Conservation (phyloP, 2,888 invertebrate genomes). For the Erpobdella octoculata region DNA sequence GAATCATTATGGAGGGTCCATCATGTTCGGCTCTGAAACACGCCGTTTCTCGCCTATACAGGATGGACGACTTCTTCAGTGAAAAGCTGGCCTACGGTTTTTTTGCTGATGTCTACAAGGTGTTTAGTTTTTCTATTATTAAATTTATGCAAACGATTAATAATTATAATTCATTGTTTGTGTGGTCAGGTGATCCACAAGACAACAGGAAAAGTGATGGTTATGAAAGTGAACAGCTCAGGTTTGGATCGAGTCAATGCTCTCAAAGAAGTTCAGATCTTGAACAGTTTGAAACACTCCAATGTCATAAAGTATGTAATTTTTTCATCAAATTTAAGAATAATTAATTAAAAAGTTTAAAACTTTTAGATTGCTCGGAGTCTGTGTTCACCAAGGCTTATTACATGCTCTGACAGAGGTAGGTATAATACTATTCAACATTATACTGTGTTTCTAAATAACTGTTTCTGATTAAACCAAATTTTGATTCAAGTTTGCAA, state of each 20-base stretch:
- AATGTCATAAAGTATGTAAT: constrained; percentile 75
- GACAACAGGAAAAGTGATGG: constrained; percentile 53
- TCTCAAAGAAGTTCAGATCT: constrained; percentile 64
- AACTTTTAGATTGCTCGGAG: constrained; percentile 75
- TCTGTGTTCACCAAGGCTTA: constrained; percentile 90
- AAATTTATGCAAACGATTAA: background rate
- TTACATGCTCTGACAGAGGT: constrained; percentile 84
- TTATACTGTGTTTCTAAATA: background rate
- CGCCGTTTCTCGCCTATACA: constrained; percentile 81
- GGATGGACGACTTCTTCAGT: constrained; percentile 83
- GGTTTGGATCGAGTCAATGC: constrained; percentile 51
- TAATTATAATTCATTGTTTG: background rate
- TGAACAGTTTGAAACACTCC: constrained; percentile 87
- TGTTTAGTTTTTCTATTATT: background rate
- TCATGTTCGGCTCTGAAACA: constrained; percentile 83
- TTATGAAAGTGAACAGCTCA: constrained; percentile 55
- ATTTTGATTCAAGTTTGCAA: constrained; percentile 65
- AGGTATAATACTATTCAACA: constrained; percentile 37
- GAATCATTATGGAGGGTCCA: constrained; percentile 27
- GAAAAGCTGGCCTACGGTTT: constrained; percentile 90
- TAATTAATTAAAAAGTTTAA: background rate
- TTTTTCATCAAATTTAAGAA: background rate
- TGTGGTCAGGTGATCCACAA: constrained; percentile 53
- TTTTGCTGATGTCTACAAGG: constrained; percentile 96
- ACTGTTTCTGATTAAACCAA: background rate